Evolutionary conservation across 2,888 invertebrate species (phyloP).

Genomic region (Pherbina coryleti): DNA sequence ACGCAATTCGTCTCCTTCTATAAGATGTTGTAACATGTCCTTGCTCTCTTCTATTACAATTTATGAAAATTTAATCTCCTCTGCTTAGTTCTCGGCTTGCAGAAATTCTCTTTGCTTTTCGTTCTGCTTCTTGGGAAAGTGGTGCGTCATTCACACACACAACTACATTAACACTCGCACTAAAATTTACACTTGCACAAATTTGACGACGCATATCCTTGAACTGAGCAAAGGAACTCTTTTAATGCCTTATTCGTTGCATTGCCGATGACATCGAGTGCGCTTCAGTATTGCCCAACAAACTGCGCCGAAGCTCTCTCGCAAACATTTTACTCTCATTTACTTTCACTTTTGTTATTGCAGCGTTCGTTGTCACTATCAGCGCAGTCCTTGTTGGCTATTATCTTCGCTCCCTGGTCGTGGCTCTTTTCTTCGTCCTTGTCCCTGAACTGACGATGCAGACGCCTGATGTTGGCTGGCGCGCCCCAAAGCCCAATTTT

Average conservation of each 20-base stretch:
- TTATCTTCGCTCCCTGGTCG: constrained; percentile 33
- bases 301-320: constrained; percentile 38
- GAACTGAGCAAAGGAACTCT: not conserved
- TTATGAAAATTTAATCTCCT: no score
- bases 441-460: not conserved
- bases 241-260: not conserved
- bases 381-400: constrained; percentile 36
- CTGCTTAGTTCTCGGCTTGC: no score
- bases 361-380: constrained; percentile 40
- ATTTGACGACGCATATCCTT: constrained; percentile 8
- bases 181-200: not conserved
- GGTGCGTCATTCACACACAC: not conserved
- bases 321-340: constrained; percentile 8
- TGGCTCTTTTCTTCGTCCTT: not conserved
- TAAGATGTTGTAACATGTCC: no score
- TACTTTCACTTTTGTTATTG: constrained; percentile 47
- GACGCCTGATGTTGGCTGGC: not conserved
- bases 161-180: not conserved
- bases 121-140: no score
- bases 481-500: constrained; percentile 3
- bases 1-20: no score
- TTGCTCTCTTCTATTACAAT: no score
- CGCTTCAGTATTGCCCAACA: not conserved
- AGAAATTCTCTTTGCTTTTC: constrained; percentile 1
- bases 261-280: constrained; percentile 9